phyloP scores from a whole-genome alignment of 2,113 vertebrate genomes.

The Apistogramma diplotaenia region DNA sequence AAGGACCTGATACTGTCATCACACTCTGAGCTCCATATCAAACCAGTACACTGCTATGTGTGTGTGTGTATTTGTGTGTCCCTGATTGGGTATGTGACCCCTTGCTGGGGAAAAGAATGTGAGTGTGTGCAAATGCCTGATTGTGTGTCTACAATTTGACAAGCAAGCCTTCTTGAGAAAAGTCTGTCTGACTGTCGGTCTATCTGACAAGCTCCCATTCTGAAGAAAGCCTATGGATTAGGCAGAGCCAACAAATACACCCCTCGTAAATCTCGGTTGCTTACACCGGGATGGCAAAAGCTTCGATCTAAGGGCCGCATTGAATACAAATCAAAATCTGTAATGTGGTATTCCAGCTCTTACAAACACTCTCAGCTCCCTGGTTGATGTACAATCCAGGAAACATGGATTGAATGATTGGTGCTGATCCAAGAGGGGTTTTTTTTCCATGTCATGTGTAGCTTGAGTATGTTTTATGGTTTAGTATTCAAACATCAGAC shows the following conservation, averaged over 20 bases:
- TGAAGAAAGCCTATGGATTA: constrained; percentile 53
- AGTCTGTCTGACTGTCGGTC: constrained; percentile 38
- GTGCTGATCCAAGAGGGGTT: background rate
- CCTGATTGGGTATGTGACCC: constrained; percentile 63
- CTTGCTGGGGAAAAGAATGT: constrained; percentile 29
- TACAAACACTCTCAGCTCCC: background rate
- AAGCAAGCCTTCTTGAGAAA: constrained; percentile 47
- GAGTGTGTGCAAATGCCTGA: constrained; percentile 20
- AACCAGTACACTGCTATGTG: constrained; percentile 38
- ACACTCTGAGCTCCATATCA: constrained; percentile 53
- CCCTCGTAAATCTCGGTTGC: constrained; percentile 47
- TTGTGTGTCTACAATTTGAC: constrained; percentile 51
- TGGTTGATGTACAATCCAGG: background rate
- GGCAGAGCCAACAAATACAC: constrained; percentile 46
- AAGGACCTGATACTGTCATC: constrained; percentile 70
- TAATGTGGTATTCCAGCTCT: background rate
- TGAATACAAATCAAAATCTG: constrained; percentile 47
- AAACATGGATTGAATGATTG: background rate
- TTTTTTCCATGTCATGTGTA: background rate
- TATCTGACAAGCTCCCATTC: constrained; percentile 58
- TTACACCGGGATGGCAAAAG: constrained; percentile 27
- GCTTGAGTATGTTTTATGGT: background rate
- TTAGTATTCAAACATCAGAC: background rate
- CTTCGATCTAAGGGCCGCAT: constrained; percentile 11
- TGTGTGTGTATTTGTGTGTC: constrained; percentile 40